Conservation (phyloP, 2,797 vertebrate species). For the Acanthurus leucopareius region DNA sequence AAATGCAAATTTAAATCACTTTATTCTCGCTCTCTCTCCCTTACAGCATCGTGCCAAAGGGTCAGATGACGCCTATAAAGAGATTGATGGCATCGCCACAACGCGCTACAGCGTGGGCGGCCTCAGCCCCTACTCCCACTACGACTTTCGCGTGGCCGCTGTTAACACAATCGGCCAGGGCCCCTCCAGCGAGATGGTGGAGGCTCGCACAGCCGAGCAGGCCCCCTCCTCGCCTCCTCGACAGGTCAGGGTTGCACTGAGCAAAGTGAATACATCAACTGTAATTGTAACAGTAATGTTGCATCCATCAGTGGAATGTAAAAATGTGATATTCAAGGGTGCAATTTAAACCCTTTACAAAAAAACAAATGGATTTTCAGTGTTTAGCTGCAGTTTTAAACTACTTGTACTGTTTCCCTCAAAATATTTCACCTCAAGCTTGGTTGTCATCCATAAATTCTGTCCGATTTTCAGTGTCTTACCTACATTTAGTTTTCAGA, state of each 20-base stretch:
- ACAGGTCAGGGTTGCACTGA: conserved; percentile 84
- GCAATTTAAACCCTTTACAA: too few species aligned
- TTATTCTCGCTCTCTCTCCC: not conserved
- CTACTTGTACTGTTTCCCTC: too few species aligned
- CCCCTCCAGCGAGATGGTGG: conserved; percentile 93
- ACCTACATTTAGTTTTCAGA: too few species aligned
- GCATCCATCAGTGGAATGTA: not conserved
- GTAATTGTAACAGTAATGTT: not conserved
- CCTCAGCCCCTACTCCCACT: conserved; percentile 97
- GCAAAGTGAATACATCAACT: not conserved
- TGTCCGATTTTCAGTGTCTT: too few species aligned
- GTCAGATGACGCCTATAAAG: conserved; percentile 94
- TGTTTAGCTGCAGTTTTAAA: too few species aligned
- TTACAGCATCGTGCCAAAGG: conserved; percentile 92
- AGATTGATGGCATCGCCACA: conserved; percentile 97
- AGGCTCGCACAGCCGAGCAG: conserved; percentile 96
- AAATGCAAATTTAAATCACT: conserved; percentile 25
- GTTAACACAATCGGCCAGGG: conserved; percentile 98
- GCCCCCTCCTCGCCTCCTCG: conserved; percentile 96
- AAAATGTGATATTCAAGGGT: not conserved
- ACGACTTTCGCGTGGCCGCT: conserved; percentile 95
- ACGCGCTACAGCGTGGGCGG: conserved; percentile 99
- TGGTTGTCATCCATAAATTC: too few species aligned
- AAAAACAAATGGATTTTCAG: too few species aligned
- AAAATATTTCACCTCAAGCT: too few species aligned